Conservation (phyloP, 2,797 vertebrate species). For the Oophaga sylvatica region DNA sequence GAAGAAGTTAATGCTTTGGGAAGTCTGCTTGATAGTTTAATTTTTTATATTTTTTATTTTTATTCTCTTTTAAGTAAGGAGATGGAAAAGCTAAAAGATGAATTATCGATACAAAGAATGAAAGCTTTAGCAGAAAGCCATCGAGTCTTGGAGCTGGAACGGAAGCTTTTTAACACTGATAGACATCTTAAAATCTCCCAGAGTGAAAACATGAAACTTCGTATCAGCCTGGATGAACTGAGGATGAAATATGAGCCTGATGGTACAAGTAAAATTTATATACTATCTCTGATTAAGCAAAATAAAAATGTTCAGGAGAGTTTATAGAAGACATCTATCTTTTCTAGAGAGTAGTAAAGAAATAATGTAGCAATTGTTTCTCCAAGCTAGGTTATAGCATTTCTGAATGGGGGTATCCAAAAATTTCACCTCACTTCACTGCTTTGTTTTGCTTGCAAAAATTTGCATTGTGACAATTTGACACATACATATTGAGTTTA, state of each 20-base stretch:
- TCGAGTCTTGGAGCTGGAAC: slow-evolving; percentile 88
- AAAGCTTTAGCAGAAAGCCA: slow-evolving; percentile 94
- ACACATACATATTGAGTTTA: too few relatives aligned
- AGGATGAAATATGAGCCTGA: slow-evolving; percentile 91
- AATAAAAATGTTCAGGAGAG: too few relatives aligned
- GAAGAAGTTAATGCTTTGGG: too few relatives aligned
- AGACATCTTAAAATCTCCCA: slow-evolving; percentile 83
- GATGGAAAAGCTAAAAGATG: slow-evolving; percentile 81
- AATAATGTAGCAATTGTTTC: too few relatives aligned
- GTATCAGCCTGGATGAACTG: slow-evolving; percentile 86
- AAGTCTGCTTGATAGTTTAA: too few relatives aligned
- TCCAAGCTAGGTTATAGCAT: too few relatives aligned
- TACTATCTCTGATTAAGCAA: background rate
- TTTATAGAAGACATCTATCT: too few relatives aligned
- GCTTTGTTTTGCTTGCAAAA: too few relatives aligned
- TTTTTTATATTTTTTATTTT: background rate
- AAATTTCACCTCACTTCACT: too few relatives aligned
- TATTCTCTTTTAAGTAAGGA: slow-evolving; percentile 79
- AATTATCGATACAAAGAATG: slow-evolving; percentile 92
- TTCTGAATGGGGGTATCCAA: too few relatives aligned
- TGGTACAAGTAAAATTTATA: slow-evolving; percentile 71
- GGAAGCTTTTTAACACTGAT: slow-evolving; percentile 87
- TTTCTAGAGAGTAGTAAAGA: too few relatives aligned
- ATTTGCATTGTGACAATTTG: too few relatives aligned
- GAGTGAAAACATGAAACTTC: slow-evolving; percentile 88